Conservation (phyloP, 2,888 invertebrate species). For the Caenorhabditis japonica region DNA sequence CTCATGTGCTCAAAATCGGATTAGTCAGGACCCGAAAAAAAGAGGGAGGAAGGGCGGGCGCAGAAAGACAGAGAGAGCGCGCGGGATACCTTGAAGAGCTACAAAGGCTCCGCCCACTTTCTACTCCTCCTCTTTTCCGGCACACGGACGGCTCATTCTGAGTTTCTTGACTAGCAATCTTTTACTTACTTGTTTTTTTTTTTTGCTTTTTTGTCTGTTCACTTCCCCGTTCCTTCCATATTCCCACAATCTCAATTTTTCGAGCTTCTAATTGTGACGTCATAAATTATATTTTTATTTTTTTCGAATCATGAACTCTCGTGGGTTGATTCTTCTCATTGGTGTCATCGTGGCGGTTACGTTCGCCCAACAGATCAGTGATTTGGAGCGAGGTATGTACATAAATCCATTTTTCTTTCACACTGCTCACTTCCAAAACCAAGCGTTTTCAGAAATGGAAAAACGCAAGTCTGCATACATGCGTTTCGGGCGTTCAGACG, state of each 20-base stretch:
- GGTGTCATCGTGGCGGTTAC: conserved; percentile 32
- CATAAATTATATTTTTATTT: no score
- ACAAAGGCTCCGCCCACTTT: conserved; percentile 31
- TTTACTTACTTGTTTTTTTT: conserved; percentile 8
- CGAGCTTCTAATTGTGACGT: no score
- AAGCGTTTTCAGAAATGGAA: conserved; percentile 58
- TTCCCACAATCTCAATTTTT: no score
- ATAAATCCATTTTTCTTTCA: not conserved
- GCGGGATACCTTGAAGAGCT: conserved; percentile 38
- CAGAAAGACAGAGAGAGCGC: not conserved
- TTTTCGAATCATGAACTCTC: conserved; percentile 41
- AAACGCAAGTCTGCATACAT: conserved; percentile 72
- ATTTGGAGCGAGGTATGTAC: conserved; percentile 30
- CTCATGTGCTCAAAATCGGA: conserved; percentile 29
- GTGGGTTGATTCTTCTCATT: conserved; percentile 49
- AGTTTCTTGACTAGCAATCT: conserved; percentile 6
- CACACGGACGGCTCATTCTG: conserved; percentile 24
- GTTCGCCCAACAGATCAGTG: conserved; percentile 27
- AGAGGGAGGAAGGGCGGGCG: conserved; percentile 13
- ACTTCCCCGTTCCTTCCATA: no score
- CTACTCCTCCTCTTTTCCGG: conserved; percentile 17
- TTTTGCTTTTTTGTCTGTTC: conserved; percentile 8
- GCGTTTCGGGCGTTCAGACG: conserved; percentile 69
- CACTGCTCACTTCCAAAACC: no score
- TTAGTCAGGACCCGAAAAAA: conserved; percentile 19